These are phyloP conservation scores for Albula glossodonta DNA, from an alignment of 2,113 vertebrate genomes.

Conservation along the genomic window DNA sequence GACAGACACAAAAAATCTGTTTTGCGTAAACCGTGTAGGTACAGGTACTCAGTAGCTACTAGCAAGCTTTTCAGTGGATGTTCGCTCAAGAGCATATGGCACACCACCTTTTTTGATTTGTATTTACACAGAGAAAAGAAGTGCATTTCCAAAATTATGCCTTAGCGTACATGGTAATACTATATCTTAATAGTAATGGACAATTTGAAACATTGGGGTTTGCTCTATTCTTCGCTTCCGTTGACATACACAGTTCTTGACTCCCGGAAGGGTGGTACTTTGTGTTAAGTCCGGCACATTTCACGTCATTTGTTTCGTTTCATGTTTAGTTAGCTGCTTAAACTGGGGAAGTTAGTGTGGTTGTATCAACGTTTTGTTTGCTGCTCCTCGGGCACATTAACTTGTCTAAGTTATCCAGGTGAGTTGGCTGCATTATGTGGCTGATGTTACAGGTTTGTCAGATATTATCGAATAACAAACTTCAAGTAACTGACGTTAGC, in stretches of 20 bases:
- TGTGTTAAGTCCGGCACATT: constrained; percentile 33
- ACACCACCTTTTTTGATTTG: background rate
- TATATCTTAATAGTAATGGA: background rate
- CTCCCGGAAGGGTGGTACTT: constrained; percentile 53
- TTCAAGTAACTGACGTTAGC: background rate
- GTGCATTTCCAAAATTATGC: background rate
- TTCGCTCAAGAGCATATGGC: background rate
- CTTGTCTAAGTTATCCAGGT: background rate
- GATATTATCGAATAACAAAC: background rate
- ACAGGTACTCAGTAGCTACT: too few species aligned
- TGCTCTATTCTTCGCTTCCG: constrained; percentile 26
- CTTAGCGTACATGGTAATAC: background rate
- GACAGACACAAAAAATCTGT: too few species aligned
- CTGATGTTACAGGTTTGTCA: background rate
- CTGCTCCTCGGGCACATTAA: background rate
- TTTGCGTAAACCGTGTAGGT: too few species aligned
- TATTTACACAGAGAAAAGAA: background rate
- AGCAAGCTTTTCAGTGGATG: background rate
- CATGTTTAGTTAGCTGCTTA: background rate
- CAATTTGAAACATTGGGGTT: background rate
- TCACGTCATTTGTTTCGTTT: constrained; percentile 7
- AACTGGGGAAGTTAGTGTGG: background rate
- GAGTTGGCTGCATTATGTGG: background rate
- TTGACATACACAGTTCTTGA: constrained; percentile 20
- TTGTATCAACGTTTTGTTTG: background rate